These are phyloP conservation scores for Cisticola juncidis DNA, from an alignment of 2,113 vertebrate genomes.

Conservation along the genomic window DNA sequence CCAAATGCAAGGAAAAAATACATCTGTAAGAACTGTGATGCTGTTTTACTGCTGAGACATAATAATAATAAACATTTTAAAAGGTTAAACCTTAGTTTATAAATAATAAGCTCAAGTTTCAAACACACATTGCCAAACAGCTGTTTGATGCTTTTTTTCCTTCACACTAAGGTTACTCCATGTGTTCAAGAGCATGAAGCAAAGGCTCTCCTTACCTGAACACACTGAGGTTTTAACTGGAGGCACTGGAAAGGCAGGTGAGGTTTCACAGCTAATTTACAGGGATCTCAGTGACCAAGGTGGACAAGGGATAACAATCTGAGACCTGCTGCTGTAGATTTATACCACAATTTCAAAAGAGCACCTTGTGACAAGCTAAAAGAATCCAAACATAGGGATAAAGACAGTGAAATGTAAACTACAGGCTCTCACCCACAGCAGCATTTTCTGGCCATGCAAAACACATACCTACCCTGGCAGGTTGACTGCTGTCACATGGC, in stretches of 20 bases:
- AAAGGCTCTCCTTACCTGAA: background rate
- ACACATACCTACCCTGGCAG: accelerated
- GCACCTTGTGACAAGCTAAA: background rate
- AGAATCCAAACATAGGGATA: background rate
- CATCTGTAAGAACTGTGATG: background rate
- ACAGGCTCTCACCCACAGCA: background rate
- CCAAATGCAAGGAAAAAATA: background rate
- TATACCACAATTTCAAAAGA: background rate
- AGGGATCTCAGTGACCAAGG: background rate
- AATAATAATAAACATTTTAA: background rate
- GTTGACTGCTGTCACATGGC: background rate
- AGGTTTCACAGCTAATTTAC: background rate
- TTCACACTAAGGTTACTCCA: background rate
- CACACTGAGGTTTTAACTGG: background rate
- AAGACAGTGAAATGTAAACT: background rate
- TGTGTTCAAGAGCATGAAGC: background rate
- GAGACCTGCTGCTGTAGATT: background rate
- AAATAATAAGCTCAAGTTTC: constrained; percentile 20
- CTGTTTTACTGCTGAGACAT: background rate
- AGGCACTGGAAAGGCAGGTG: background rate
- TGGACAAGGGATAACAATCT: background rate
- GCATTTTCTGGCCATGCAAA: background rate
- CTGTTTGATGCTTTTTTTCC: background rate
- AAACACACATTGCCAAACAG: background rate
- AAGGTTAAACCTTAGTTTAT: constrained; percentile 42